Evolutionary conservation across 2,113 vertebrate species (phyloP).

Genomic region (human): GRCh38 chr13:51414001-51414500

Average conservation of each 20-base stretch:
- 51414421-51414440: slow-evolving; percentile 28
- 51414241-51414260: neutral
- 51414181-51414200: neutral
- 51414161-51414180: neutral
- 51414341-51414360: neutral
- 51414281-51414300: neutral
- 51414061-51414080: neutral
- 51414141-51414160: neutral
- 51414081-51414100: neutral
- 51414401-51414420: neutral
- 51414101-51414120: neutral
- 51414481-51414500: neutral
- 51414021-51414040: neutral
- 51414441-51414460: neutral
- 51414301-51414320: neutral
- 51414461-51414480: neutral
- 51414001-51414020: neutral
- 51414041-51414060: neutral
- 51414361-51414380: neutral
- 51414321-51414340: neutral
- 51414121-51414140: slow-evolving; percentile 2
- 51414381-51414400: slow-evolving; percentile 46
- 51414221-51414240: neutral
- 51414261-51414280: neutral
- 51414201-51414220: neutral